Evolutionary conservation across 2,888 invertebrate genomes (phyloP), one percentile per base, ranked within the genome.

Genomic region (Hyles lineata): DNA sequence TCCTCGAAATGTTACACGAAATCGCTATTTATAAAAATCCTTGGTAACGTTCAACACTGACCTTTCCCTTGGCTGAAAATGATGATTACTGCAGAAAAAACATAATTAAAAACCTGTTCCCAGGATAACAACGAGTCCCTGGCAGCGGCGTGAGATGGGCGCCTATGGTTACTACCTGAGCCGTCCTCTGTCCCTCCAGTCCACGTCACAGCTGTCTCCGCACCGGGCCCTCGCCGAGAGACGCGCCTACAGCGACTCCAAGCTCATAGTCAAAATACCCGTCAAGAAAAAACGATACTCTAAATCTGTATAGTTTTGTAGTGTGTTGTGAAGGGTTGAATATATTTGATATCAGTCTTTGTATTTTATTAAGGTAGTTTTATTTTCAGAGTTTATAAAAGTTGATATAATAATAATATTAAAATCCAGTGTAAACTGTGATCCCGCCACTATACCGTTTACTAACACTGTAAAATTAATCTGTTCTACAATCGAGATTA

Each of bases 121-220:
- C 86, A 96, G 96, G 96, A 95, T 96, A 75, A 95, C 95, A 2
- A 95, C 95, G 55, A 95, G 93, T 78, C 95, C 95, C 0, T 95
- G 95, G 95, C 89, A 94, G 67, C 91, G 95, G 19, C 95, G 95
- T 29, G 96, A 96, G 85, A 95, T 96, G 89, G 96, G 96, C 8
- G 91, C 95, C n/a, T 95, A 96, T 75, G 96, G 95, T 3, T 96
- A 96, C 83, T 96, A 95, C 81, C 89, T 96, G 35, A 94, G 94
- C 81, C 85, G 95, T 9, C 96, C 96, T 0, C 83, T 89, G 8
- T 82, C 88, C 1, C 76, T 88, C 2, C 87, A 87, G 23, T 82
- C 89, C 0, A 74, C 83, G n/a, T 79, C 85, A 8, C 80, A 79
- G 67, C 35, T 82, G 6, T 74, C 87, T 0, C 72, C 79, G n/a